Percentiles rank a stretch among this genome's conserved stretches.
phyloP scores from a whole-genome alignment of 92 coral and sea anemone genomes.

The Palythoa caribaeorum region DNA sequence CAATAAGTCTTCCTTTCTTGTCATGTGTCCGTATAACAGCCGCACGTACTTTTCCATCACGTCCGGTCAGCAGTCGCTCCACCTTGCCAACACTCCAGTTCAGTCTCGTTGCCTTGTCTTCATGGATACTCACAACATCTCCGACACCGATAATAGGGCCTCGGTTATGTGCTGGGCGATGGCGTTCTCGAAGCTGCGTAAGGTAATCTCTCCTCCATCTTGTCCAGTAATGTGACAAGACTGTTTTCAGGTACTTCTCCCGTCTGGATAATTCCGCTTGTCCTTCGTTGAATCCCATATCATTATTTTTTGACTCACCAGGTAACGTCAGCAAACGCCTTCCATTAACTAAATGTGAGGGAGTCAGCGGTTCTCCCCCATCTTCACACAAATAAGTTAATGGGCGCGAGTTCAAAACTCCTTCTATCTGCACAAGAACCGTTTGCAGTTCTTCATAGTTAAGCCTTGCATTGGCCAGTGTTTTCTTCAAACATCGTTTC shows the following conservation, averaged over 20 bases:
- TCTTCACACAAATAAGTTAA: neutral
- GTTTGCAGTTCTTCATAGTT: constrained; percentile 36
- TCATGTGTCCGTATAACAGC: neutral
- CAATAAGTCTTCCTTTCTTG: constrained; percentile 47
- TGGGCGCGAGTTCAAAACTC: constrained; percentile 33
- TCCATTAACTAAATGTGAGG: constrained; percentile 29
- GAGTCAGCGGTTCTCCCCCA: constrained; percentile 34
- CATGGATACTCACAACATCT: neutral
- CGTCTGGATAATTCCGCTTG: neutral
- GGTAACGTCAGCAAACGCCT: neutral
- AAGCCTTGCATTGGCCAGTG: constrained; percentile 48
- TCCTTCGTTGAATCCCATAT: neutral
- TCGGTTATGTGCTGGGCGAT: neutral
- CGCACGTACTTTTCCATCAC: constrained; percentile 35
- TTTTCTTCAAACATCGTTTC: constrained; percentile 53
- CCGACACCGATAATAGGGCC: neutral
- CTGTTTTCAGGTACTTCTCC: neutral
- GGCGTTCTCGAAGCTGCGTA: constrained; percentile 20
- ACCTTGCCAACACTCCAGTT: constrained; percentile 38
- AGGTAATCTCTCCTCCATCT: constrained; percentile 5
- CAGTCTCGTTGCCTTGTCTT: neutral
- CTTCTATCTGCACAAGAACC: constrained; percentile 45
- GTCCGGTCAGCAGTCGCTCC: constrained; percentile 9
- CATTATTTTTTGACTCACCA: no score
- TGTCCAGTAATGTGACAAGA: neutral